These are phyloP conservation scores for Lacanobia wlatinum DNA, from an alignment of 2,888 invertebrate genomes.

Conservation along the genomic window DNA sequence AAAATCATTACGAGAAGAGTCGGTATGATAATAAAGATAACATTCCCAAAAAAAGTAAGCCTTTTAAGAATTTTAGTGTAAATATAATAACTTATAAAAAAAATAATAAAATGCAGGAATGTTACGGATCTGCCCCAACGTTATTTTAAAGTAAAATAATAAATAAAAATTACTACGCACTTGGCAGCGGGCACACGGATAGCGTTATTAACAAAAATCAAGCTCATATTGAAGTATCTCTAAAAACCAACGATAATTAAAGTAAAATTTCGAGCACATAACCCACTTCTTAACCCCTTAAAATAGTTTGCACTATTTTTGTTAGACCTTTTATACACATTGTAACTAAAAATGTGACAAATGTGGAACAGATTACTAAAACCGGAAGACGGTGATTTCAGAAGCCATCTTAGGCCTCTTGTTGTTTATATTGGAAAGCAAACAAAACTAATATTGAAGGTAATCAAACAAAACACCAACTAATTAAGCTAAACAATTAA, in stretches of 20 bases:
- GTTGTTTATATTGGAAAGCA: slow-evolving; percentile 2
- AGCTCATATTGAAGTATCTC: background rate
- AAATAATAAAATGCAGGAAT: background rate
- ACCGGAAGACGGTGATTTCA: slow-evolving; percentile 1
- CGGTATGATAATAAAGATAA: slow-evolving; percentile 3
- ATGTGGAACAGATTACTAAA: background rate
- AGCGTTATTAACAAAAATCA: background rate
- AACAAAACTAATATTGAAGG: background rate
- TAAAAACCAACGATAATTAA: background rate
- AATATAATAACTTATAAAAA: background rate
- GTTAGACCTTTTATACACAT: background rate
- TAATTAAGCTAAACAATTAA: background rate
- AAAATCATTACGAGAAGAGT: background rate
- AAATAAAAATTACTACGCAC: background rate
- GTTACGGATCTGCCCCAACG: background rate
- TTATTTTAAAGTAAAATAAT: background rate
- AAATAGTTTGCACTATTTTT: background rate
- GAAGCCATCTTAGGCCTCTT: background rate
- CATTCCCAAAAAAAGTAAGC: background rate
- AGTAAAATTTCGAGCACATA: slow-evolving; percentile 12
- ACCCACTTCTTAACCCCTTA: background rate
- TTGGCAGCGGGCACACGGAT: background rate
- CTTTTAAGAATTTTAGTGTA: background rate
- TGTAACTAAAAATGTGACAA: background rate
- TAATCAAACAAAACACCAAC: background rate